Percentiles rank a stretch among this genome's conserved stretches.
Evolutionary conservation across 2,888 invertebrate species (phyloP).

Genomic region (Nipponacmea schrenckii): DNA sequence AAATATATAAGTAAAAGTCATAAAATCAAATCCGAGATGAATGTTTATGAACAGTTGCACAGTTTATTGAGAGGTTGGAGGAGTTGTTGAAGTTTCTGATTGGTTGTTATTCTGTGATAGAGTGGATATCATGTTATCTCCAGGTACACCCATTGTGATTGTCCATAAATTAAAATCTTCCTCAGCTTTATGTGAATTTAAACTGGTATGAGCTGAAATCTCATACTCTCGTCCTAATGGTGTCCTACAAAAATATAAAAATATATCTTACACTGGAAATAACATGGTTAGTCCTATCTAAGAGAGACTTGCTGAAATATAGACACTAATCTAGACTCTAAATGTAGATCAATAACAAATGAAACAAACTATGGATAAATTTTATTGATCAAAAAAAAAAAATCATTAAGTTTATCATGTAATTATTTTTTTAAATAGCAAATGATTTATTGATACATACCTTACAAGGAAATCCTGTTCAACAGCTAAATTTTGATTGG

Average conservation of each 20-base stretch:
- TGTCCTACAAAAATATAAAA: constrained; percentile 45
- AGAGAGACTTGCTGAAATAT: too few species aligned
- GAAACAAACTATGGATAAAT: too few species aligned
- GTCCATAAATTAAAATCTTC: constrained; percentile 63
- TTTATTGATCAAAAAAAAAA: too few species aligned
- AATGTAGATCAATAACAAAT: too few species aligned
- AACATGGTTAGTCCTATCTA: too few species aligned
- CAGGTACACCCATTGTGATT: constrained; percentile 57
- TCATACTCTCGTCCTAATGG: constrained; percentile 65
- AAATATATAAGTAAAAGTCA: too few species aligned
- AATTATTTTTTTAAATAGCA: too few species aligned
- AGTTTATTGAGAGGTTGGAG: not conserved
- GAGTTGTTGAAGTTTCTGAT: constrained; percentile 9
- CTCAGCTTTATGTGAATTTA: constrained; percentile 65
- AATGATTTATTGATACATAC: constrained; percentile 27
- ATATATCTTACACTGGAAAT: not conserved
- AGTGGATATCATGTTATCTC: constrained; percentile 48
- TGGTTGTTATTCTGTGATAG: constrained; percentile 21
- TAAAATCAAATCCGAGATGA: too few species aligned
- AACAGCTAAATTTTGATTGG: constrained; percentile 61
- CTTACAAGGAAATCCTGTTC: constrained; percentile 53
- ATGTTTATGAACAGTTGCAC: too few species aligned
- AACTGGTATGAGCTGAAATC: constrained; percentile 57
- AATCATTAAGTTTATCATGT: too few species aligned
- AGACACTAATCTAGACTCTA: too few species aligned